A percentile compares a stretch with the other conserved stretches of the same genome.
Evolutionary conservation across 2,888 invertebrate species (phyloP).

Genomic region (Selenia dentaria): DNA sequence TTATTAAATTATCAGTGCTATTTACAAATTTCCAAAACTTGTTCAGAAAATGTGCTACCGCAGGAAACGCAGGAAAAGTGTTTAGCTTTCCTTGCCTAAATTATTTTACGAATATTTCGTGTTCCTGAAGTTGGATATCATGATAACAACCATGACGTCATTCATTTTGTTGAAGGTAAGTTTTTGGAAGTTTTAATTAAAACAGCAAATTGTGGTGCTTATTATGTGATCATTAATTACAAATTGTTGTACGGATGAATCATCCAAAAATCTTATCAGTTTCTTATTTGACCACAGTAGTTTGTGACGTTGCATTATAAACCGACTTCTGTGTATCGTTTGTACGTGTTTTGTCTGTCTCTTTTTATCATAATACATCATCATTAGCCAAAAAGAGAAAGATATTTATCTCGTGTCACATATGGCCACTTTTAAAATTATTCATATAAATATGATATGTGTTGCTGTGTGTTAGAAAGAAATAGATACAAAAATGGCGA

Average conservation of each 20-base stretch:
- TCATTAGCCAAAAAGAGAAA: conserved; percentile 28
- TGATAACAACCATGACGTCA: conserved; percentile 85
- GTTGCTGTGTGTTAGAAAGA: conserved; percentile 61
- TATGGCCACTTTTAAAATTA: conserved; percentile 22
- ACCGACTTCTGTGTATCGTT: conserved; percentile 31
- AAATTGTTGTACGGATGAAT: conserved; percentile 44
- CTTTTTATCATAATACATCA: conserved; percentile 42
- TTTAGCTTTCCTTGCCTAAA: conserved; percentile 42
- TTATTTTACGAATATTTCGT: conserved; percentile 65
- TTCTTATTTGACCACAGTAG: conserved; percentile 69
- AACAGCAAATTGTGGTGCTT: conserved; percentile 11
- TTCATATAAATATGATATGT: conserved; percentile 31
- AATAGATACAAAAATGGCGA: conserved; percentile 64
- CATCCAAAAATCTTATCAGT: conserved; percentile 67
- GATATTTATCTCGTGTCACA: neutral
- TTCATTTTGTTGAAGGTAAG: conserved; percentile 82
- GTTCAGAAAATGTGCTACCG: conserved; percentile 57
- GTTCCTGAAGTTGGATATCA: conserved; percentile 75
- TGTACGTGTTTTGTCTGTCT: conserved; percentile 40
- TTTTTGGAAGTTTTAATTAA: conserved; percentile 24
- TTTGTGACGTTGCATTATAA: conserved; percentile 66
- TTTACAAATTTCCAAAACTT: conserved; percentile 43
- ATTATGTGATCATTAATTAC: conserved; percentile 8
- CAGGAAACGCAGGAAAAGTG: conserved; percentile 52
- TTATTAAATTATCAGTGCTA: conserved; percentile 52